phyloP scores from a whole-genome alignment of 2,113 vertebrate species.

The Ondatra zibethicus region DNA sequence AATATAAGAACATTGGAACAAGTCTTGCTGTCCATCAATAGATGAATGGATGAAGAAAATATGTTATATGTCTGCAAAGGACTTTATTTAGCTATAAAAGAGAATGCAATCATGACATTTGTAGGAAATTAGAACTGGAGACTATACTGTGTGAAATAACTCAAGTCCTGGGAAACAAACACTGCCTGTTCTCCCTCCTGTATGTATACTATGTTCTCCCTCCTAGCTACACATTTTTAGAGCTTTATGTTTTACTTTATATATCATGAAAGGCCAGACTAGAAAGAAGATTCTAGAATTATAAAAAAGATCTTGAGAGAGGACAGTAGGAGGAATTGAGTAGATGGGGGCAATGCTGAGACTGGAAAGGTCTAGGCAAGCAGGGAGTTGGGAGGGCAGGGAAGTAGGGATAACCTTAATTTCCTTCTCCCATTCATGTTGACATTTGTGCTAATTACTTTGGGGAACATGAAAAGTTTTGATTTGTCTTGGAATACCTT shows the following conservation, averaged over 20 bases:
- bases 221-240: not conserved
- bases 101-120: not conserved
- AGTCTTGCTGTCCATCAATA: not conserved
- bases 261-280: not conserved
- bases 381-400: not conserved
- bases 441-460: not conserved
- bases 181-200: not conserved
- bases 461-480: not conserved
- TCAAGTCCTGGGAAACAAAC: not conserved
- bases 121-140: no score
- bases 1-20: not conserved
- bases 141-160: not conserved
- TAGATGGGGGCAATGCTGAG: not conserved
- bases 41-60: not conserved
- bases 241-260: not conserved
- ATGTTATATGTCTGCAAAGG: not conserved
- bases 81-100: not conserved
- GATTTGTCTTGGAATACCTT: not conserved
- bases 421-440: not conserved
- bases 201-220: no score
- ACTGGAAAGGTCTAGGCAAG: not conserved
- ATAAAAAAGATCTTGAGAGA: not conserved
- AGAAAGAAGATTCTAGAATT: not conserved
- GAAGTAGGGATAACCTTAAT: not conserved
- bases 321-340: not conserved